Evolutionary conservation across 2,797 vertebrate genomes (phyloP).

Genomic region (Smutsia temminckii): DNA sequence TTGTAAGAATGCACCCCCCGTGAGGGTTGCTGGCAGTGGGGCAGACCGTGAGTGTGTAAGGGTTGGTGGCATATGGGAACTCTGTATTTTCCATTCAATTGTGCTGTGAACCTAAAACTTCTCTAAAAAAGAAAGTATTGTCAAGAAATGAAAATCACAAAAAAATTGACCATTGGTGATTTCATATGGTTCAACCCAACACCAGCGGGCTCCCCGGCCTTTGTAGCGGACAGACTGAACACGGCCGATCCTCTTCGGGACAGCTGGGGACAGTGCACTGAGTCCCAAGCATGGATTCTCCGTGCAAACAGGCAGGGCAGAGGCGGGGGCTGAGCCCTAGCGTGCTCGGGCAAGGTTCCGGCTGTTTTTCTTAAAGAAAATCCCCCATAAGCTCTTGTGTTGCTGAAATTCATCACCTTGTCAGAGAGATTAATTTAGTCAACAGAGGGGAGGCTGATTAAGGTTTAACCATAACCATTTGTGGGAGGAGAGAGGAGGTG

Average conservation of each 20-base stretch:
- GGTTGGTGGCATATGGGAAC: not conserved
- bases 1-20: not conserved
- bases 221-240: not conserved
- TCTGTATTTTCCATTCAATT: not conserved
- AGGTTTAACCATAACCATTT: not conserved
- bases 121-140: not conserved
- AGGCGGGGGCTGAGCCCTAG: not conserved
- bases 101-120: constrained; percentile 1
- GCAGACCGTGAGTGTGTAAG: not conserved
- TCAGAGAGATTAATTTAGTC: not conserved
- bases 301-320: not conserved
- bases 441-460: not conserved
- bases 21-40: not conserved
- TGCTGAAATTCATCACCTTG: not conserved
- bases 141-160: not conserved
- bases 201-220: not conserved
- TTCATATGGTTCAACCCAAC: not conserved
- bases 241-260: accelerated
- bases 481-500: not conserved
- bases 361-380: not conserved
- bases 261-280: accelerated
- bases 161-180: not conserved
- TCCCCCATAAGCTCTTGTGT: not conserved
- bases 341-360: not conserved
- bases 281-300: not conserved